Evolutionary conservation across 2,888 invertebrate genomes (phyloP).

Genomic region (Lingula anatina): DNA sequence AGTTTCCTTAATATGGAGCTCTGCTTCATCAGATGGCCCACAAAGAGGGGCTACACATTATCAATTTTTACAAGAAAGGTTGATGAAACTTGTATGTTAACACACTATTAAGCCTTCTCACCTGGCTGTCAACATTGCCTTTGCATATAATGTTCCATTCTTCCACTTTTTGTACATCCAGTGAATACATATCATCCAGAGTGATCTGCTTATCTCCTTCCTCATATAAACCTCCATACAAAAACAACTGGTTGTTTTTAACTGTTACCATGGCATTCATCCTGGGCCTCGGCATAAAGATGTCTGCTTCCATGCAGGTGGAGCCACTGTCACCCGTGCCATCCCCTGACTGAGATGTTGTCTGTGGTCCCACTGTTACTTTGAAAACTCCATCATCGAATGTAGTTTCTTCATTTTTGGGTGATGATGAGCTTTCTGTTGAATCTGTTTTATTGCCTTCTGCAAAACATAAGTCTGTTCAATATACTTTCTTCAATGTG

Average conservation of each 20-base stretch:
- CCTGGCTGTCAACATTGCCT: conserved; percentile 54
- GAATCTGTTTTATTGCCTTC: no score
- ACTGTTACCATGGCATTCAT: conserved; percentile 78
- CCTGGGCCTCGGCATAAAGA: conserved; percentile 55
- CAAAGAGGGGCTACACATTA: no score
- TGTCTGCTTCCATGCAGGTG: no score
- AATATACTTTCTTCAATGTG: no score
- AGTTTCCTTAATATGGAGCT: no score
- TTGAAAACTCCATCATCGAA: conserved; percentile 79
- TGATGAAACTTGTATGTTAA: no score
- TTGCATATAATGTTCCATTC: conserved; percentile 76
- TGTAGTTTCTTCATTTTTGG: conserved; percentile 35
- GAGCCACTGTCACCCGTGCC: conserved; percentile 5
- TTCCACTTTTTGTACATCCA: conserved; percentile 74
- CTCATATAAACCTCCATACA: conserved; percentile 83
- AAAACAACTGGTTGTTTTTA: conserved; percentile 69
- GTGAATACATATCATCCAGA: conserved; percentile 39
- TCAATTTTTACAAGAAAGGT: no score
- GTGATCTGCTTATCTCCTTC: conserved; percentile 69
- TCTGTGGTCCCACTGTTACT: conserved; percentile 65
- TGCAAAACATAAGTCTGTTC: no score
- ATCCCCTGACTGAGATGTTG: background rate
- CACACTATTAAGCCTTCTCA: no score
- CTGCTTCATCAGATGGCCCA: no score
- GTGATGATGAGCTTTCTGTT: no score